Conservation (phyloP, 2,888 invertebrate species). For the Steromphala cineraria region DNA sequence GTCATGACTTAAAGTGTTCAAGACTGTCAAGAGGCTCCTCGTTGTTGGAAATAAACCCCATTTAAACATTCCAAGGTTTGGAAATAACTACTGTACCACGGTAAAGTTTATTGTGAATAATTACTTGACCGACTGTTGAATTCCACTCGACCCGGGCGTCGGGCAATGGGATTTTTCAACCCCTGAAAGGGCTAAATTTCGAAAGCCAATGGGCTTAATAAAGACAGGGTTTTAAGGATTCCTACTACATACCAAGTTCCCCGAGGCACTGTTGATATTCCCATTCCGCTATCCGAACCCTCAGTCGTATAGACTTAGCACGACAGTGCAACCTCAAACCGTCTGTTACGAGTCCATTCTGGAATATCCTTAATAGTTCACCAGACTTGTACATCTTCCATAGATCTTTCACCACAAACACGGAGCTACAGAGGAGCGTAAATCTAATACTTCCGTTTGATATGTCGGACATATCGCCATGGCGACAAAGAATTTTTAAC, state of each 20-base stretch:
- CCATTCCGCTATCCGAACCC: conserved; percentile 42
- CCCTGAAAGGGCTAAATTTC: too few relatives aligned
- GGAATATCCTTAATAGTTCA: conserved; percentile 35
- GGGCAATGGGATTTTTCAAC: too few relatives aligned
- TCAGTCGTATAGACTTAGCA: conserved; percentile 37
- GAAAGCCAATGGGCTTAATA: too few relatives aligned
- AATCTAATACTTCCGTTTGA: conserved; percentile 50
- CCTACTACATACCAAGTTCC: conserved; percentile 48
- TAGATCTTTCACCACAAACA: conserved; percentile 36
- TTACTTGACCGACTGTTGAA: too few relatives aligned
- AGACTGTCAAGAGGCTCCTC: too few relatives aligned
- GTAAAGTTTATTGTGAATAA: too few relatives aligned
- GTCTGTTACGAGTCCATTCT: conserved; percentile 45
- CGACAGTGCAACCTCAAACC: conserved; percentile 33
- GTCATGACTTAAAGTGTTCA: too few relatives aligned
- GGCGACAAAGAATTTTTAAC: conserved; percentile 53
- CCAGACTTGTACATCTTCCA: conserved; percentile 50
- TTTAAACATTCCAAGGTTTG: too few relatives aligned
- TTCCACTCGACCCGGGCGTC: too few relatives aligned
- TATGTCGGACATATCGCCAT: conserved; percentile 47
- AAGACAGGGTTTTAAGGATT: too few relatives aligned
- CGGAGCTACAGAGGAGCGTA: conserved; percentile 37
- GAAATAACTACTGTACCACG: too few relatives aligned
- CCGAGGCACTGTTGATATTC: conserved; percentile 46
- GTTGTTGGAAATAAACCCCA: too few relatives aligned